phyloP scores from a whole-genome alignment of 2,113 vertebrate species.

The Mirza zaza region DNA sequence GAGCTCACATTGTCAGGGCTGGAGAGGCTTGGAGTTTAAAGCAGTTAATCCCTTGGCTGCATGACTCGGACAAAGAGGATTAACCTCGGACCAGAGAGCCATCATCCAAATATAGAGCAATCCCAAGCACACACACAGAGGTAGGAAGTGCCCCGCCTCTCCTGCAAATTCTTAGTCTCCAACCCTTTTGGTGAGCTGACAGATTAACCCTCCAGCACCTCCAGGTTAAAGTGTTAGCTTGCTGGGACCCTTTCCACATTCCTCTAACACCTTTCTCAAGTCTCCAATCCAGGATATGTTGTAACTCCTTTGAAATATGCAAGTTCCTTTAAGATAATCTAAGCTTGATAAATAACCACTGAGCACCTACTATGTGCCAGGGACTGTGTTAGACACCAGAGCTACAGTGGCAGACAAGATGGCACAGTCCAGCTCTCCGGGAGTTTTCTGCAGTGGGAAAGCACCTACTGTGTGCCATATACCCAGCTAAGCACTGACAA shows the following conservation, averaged over 20 bases:
- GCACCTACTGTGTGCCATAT: not conserved
- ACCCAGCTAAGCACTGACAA: not conserved
- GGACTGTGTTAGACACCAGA: not conserved
- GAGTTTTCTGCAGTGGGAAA: not conserved
- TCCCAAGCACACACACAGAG: not conserved
- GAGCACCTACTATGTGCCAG: not conserved
- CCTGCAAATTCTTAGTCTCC: not conserved
- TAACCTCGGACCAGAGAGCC: slow-evolving; percentile 89
- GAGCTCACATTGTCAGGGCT: slow-evolving; percentile 40
- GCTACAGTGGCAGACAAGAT: not conserved
- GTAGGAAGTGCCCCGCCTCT: not conserved
- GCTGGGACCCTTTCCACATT: not conserved
- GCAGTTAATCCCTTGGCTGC: slow-evolving; percentile 91
- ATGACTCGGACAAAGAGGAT: slow-evolving; percentile 96
- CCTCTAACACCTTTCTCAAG: not conserved
- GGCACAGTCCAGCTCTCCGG: not conserved
- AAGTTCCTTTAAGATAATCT: not conserved
- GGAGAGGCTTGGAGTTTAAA: slow-evolving; percentile 81
- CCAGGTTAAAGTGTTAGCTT: not conserved
- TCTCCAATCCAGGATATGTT: not conserved
- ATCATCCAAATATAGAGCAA: slow-evolving; percentile 92
- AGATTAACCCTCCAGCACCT: not conserved
- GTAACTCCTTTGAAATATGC: not conserved
- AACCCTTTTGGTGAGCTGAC: not conserved
- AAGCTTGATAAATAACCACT: too few species aligned